phyloP scores from a whole-genome alignment of 1,140 invertebrate species.

The Apis cerana region DNA sequence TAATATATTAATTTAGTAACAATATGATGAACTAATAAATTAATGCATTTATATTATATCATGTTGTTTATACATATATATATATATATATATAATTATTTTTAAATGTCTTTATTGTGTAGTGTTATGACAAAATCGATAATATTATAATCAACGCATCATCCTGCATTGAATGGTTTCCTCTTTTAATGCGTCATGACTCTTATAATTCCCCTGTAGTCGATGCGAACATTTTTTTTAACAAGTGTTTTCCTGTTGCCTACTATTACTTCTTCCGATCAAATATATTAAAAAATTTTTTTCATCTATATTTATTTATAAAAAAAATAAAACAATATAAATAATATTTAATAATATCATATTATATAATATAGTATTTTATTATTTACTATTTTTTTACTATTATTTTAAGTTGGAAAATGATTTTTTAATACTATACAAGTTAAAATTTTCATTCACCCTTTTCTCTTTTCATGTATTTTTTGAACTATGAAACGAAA shows the following conservation, averaged over 20 bases:
- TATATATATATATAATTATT: background rate
- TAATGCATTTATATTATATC: background rate
- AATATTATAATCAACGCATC: background rate
- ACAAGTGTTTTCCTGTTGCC: slow-evolving; percentile 44
- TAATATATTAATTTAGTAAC: background rate
- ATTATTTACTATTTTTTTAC: no score
- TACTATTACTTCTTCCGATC: slow-evolving; percentile 10
- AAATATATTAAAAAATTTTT: background rate
- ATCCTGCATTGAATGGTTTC: slow-evolving; percentile 17
- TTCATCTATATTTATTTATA: background rate
- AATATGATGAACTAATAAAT: background rate
- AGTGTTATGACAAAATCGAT: background rate
- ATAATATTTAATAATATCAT: background rate
- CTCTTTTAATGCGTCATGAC: slow-evolving; percentile 28
- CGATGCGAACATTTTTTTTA: slow-evolving; percentile 44
- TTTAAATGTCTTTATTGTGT: background rate
- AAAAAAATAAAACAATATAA: background rate
- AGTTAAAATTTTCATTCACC: background rate
- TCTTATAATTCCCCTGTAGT: slow-evolving; percentile 34
- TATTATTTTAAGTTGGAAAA: background rate
- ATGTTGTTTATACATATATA: background rate
- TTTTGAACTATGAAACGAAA: background rate
- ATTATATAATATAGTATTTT: no score
- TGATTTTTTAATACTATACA: background rate
- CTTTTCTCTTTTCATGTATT: background rate